Evolutionary conservation across 2,797 vertebrate genomes (phyloP).

Genomic region (Pelodytes ibericus): DNA sequence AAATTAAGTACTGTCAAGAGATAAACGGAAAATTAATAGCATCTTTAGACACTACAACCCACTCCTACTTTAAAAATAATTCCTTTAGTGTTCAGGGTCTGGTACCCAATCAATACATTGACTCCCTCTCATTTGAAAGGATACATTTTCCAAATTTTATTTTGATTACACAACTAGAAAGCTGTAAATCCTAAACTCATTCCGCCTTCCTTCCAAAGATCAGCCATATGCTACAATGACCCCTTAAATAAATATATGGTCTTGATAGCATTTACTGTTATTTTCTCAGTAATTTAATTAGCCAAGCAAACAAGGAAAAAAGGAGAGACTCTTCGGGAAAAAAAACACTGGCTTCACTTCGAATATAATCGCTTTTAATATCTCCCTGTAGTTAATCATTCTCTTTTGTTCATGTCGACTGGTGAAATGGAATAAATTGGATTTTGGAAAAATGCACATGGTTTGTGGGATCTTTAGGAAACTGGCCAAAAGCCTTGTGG

Average conservation of each 20-base stretch:
- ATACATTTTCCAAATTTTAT: slow-evolving; percentile 50
- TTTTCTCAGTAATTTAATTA: slow-evolving; percentile 46
- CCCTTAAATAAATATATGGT: slow-evolving; percentile 29
- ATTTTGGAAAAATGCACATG: slow-evolving; percentile 29
- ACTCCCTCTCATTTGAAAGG: slow-evolving; percentile 45
- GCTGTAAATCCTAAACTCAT: slow-evolving; percentile 49
- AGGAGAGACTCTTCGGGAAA: neutral
- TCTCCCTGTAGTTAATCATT: slow-evolving; percentile 42
- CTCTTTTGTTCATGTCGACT: slow-evolving; percentile 10
- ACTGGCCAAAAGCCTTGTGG: neutral
- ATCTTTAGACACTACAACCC: slow-evolving; percentile 38
- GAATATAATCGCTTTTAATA: slow-evolving; percentile 42
- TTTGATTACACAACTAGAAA: slow-evolving; percentile 38
- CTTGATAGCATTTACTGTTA: slow-evolving; percentile 14
- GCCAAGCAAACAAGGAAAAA: slow-evolving; percentile 19
- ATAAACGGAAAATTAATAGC: slow-evolving; percentile 35
- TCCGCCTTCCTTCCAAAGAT: slow-evolving; percentile 30
- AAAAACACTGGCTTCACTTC: slow-evolving; percentile 18
- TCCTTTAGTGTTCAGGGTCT: slow-evolving; percentile 49
- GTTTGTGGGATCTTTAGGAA: slow-evolving; percentile 24
- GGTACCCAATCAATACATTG: slow-evolving; percentile 25
- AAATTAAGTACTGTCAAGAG: slow-evolving; percentile 16
- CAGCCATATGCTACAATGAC: slow-evolving; percentile 43
- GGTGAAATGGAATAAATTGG: slow-evolving; percentile 27
- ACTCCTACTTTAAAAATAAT: slow-evolving; percentile 41